Evolutionary conservation across 1,140 invertebrate species (phyloP), one percentile per base, ranked within the genome.

Genomic region (Drosophila kikkawai): DNA sequence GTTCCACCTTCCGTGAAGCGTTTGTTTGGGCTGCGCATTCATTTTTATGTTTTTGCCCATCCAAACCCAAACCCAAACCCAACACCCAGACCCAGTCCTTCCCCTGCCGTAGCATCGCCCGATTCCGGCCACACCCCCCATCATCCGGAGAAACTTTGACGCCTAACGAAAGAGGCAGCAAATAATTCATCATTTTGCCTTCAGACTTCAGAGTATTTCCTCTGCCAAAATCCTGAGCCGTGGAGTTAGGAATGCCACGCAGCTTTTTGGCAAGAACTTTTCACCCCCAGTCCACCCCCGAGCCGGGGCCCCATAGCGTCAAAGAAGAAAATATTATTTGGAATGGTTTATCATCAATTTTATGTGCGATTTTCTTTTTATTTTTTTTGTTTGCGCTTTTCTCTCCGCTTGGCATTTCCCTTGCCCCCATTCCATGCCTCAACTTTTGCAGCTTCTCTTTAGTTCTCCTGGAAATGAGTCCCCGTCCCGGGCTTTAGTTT

Each of bases 271-370:
- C 71, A 76, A 45, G 51, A 44, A 68, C 15, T 55, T 51, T 51
- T 47, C 75, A 59, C 63, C 45, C 34, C 39, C 57, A 4, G 1
- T 13, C 13, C 56, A 32, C 17, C 67, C 34, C 42, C 53, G 17
- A 53, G 50, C 32, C 17, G 32, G 48, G n/a, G 29, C 66, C 45
- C 47, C 51, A 26, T 22, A 58, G 75, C 75, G 59, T 55, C 75
- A 79, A 79, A 73, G 76, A 79, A 79, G 68, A 83, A 90, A 73
- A 85, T 90, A 88, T 88, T 88, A 88, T 88, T 91, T 88, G 85
- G 85, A 90, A 90, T 87, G 85, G 87, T 88, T 88, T 88, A 88
- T 88, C 85, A 88, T 88, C 85, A 88, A 88, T 88, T 88, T 90
- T 88, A 88, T 88, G 85, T 85, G 85, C 81, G 81, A 79, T 71